Conservation (phyloP, 2,888 invertebrate genomes). For the Apoderus coryli region DNA sequence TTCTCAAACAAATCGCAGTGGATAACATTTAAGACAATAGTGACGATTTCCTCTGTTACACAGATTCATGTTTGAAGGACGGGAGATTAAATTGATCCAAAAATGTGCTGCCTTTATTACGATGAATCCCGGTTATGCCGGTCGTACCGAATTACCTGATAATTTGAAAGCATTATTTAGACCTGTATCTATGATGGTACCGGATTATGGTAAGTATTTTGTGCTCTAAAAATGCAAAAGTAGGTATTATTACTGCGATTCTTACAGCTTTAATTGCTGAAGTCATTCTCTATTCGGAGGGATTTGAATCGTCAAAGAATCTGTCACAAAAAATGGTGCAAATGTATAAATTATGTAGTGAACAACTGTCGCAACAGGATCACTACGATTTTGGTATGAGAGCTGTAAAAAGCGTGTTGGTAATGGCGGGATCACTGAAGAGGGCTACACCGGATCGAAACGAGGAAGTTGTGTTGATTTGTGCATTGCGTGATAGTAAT, state of each 20-base stretch:
- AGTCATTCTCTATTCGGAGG: slow-evolving; percentile 86
- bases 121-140: slow-evolving; percentile 88
- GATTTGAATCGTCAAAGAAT: slow-evolving; percentile 75
- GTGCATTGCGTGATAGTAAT: slow-evolving; percentile 79
- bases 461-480: slow-evolving; percentile 71
- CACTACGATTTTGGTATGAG: slow-evolving; percentile 92
- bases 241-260: slow-evolving; percentile 5
- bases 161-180: slow-evolving; percentile 78
- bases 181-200: slow-evolving; percentile 86
- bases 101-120: slow-evolving; percentile 80
- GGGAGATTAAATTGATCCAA: slow-evolving; percentile 67
- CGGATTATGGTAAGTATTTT: slow-evolving; percentile 70
- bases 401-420: slow-evolving; percentile 83
- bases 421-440: slow-evolving; percentile 84
- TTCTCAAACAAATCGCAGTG: no score
- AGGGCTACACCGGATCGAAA: slow-evolving; percentile 69
- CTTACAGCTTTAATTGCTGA: slow-evolving; percentile 66
- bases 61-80: slow-evolving; percentile 80
- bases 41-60: no score
- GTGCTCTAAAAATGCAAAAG: no score
- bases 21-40: no score
- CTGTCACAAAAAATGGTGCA: slow-evolving; percentile 87
- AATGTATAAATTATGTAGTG: slow-evolving; percentile 84
- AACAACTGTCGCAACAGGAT: slow-evolving; percentile 81
- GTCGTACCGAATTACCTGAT: slow-evolving; percentile 76